Conservation (phyloP, 2,113 vertebrate species). For the Triplophysa dalaica region DNA sequence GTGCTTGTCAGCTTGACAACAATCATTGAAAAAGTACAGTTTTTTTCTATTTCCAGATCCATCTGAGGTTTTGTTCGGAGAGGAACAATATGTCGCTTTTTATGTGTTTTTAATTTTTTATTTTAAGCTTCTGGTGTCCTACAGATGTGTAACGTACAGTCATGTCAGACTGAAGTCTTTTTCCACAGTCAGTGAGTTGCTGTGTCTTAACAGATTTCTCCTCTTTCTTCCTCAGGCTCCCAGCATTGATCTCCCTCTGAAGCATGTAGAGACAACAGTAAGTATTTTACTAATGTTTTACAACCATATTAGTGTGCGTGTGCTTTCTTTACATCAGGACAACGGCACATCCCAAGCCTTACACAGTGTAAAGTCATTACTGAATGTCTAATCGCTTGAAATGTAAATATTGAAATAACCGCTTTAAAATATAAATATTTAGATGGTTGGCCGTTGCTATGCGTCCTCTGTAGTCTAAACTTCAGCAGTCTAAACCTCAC, state of each 20-base stretch:
- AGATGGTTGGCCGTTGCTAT: conserved; percentile 44
- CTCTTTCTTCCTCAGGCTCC: conserved; percentile 65
- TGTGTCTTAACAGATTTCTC: conserved; percentile 12
- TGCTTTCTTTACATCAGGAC: not conserved
- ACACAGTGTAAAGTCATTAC: conserved; percentile 22
- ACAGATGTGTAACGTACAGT: conserved; percentile 2
- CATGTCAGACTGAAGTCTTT: conserved; percentile 30
- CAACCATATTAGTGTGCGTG: not conserved
- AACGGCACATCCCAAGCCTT: not conserved
- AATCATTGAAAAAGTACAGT: too few species aligned
- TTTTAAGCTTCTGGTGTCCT: not conserved
- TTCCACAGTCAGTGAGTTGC: conserved; percentile 17
- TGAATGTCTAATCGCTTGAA: not conserved
- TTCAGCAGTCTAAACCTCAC: conserved; percentile 37
- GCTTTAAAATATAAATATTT: conserved; percentile 50
- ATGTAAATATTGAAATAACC: not conserved
- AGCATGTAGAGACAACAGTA: conserved; percentile 82
- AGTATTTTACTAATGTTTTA: conserved; percentile 61
- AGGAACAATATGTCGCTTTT: too few species aligned
- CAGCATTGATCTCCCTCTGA: conserved; percentile 74
- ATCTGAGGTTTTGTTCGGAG: too few species aligned
- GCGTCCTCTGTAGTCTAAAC: conserved; percentile 43
- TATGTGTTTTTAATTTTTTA: too few species aligned
- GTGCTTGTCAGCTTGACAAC: too few species aligned
- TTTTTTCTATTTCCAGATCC: too few species aligned